Evolutionary conservation across 2,888 invertebrate species (phyloP), one percentile per base, ranked within the genome.

Genomic region (Tipula lateralis): DNA sequence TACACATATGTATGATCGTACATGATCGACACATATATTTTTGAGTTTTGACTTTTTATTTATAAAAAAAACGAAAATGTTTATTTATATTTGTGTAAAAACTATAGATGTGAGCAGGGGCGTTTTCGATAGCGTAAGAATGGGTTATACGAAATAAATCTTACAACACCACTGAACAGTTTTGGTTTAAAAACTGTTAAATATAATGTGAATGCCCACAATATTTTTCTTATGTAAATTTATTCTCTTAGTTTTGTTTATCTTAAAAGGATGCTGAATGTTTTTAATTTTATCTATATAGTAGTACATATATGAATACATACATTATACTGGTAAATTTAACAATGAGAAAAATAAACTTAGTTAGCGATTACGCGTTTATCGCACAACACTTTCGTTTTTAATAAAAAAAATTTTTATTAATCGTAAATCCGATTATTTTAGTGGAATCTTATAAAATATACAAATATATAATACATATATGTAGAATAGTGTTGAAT

Each of bases 221-320:
- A 24, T 12, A 66, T 9, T 66, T 66, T 66, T 24, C 66, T 66
- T 66, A 82, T 82, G 30, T 30, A 82, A 82, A 82, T 30, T 82
- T 82, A 29, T 82, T 82, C 29, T 82, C n/a, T 81, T 32, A 30
- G 32, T 30, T 30, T 19, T 83, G 30, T 83, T 83, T 83, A 83
- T 83, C 83, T 83, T 30, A 83, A 83, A 34, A 83, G 83, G 83
- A 83, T 83, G 83, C 83, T 34, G 83, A 82, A 30, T 82, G 29
- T 82, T 82, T 82, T 30, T 66, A 66, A 66, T 24, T 66, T 66
- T 66, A 66, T 66, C 66, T 66, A 16, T 44, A 16, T 39, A 24
- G 7, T 24, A 24, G 7, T 24, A 24, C n/a, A 44, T 13, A 4
- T n/a, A 44, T 44, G 39, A 39, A 13, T 39, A 39, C 39, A 44